Conservation (phyloP, 2,797 vertebrate genomes). For the Ara ararauna region DNA sequence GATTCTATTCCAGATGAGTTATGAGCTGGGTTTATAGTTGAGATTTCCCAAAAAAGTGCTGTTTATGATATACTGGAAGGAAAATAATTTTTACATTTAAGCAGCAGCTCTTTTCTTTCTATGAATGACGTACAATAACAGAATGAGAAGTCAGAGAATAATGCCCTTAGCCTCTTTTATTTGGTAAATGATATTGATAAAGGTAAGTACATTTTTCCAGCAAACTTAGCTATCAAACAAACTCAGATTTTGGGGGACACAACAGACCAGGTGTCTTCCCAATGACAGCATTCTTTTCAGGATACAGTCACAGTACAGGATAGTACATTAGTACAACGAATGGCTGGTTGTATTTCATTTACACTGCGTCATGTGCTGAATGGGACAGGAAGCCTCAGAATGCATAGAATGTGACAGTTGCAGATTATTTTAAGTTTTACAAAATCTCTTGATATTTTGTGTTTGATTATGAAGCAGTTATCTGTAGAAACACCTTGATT, state of each 20-base stretch:
- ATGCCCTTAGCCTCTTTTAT: background rate
- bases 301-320: background rate
- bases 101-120: background rate
- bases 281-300: background rate
- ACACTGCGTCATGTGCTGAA: background rate
- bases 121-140: background rate
- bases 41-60: background rate
- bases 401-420: background rate
- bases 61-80: background rate
- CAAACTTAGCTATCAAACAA: background rate
- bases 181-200: background rate
- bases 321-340: background rate
- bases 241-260: background rate
- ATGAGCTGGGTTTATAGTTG: background rate
- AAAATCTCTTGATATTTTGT: background rate
- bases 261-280: background rate
- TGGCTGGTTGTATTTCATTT: background rate
- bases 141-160: background rate
- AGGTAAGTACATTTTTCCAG: background rate
- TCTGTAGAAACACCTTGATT: background rate
- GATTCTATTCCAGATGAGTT: background rate
- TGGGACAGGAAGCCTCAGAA: background rate
- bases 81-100: background rate
- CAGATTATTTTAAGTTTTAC: background rate
- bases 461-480: background rate